Percentiles rank a stretch among this genome's conserved stretches.
phyloP scores from a whole-genome alignment of 2,113 vertebrate genomes.

The Notarius quadriscutis region DNA sequence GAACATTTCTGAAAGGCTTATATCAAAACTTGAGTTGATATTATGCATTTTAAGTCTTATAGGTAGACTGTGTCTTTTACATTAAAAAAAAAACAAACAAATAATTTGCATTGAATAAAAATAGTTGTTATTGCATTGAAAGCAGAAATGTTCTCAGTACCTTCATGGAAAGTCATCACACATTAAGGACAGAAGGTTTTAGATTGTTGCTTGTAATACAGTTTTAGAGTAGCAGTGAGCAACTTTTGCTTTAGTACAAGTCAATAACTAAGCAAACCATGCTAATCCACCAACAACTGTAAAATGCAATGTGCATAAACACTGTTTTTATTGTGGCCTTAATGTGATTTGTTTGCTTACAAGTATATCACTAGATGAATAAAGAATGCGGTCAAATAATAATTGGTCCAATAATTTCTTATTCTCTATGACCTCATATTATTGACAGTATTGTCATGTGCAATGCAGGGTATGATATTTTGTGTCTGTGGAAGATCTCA shows the following conservation, averaged over 20 bases:
- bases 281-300: not conserved
- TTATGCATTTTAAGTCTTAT: not conserved
- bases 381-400: not conserved
- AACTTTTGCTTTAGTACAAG: not conserved
- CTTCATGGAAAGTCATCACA: not conserved
- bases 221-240: not conserved
- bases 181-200: not conserved
- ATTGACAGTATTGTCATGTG: constrained; percentile 21
- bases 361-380: not conserved
- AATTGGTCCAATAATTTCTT: not conserved
- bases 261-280: not conserved
- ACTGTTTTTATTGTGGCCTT: not conserved
- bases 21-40: not conserved
- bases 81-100: not conserved
- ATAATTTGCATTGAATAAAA: not conserved
- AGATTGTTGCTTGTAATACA: not conserved
- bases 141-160: not conserved
- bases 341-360: not conserved
- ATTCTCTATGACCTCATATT: not conserved
- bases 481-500: not conserved
- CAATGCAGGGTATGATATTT: not conserved
- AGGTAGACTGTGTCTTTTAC: not conserved
- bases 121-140: not conserved
- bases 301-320: not conserved
- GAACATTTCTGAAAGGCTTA: not conserved